Percentiles rank a stretch among this genome's conserved stretches.
Evolutionary conservation across 2,797 vertebrate species (phyloP).

Genomic region (Chelonia mydas): DNA sequence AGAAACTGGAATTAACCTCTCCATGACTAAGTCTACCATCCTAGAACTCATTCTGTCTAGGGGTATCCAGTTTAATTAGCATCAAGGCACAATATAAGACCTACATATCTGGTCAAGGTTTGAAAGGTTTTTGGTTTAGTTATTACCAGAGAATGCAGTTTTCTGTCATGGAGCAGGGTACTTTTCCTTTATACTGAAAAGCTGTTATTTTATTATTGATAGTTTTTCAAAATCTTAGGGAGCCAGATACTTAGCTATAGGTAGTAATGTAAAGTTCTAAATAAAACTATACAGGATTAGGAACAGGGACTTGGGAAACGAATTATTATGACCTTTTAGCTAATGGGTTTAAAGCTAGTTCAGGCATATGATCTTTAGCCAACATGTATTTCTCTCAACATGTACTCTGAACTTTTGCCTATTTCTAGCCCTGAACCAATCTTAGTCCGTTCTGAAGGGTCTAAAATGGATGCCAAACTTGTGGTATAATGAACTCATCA

Average conservation of each 20-base stretch:
- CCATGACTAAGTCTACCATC: not conserved
- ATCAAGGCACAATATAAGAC: not conserved
- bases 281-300: not conserved
- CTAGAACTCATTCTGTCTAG: not conserved
- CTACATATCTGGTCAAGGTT: not conserved
- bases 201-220: not conserved
- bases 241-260: not conserved
- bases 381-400: too few relatives aligned
- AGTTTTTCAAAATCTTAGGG: not conserved
- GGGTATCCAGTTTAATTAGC: slow-evolving; percentile 11
- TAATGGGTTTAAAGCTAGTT: too few relatives aligned
- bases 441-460: not conserved
- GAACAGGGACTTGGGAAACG: not conserved
- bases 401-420: too few relatives aligned
- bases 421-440: not conserved
- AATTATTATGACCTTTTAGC: too few relatives aligned
- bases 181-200: not conserved
- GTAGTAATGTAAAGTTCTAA: not conserved
- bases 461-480: not conserved
- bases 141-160: not conserved
- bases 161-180: not conserved
- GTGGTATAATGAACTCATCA: not conserved
- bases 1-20: not conserved
- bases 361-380: too few relatives aligned
- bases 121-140: not conserved